Base-by-base conservation (phyloP, 2,888 invertebrate genomes). In the Ormyrus pomaceus region DNA sequence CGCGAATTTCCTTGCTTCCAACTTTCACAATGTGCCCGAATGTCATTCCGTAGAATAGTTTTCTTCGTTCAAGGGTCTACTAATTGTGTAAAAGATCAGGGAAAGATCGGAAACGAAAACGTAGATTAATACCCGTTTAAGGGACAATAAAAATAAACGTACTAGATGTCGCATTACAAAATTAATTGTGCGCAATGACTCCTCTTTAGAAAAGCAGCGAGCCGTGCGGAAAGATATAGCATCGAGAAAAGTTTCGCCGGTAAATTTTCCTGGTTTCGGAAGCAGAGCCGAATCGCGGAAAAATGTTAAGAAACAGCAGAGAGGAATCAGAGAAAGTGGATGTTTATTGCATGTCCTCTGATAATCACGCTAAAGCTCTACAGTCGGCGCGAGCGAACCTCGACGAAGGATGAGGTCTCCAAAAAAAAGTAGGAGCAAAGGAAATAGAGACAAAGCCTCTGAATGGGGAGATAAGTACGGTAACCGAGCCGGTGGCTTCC, bases 331-430 rank as follows among this genome's bases (percentile, higher is more conserved):
- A 82, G 84, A 84, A 84, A 85, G 85, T 84, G 83, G 83, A 85
- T 84, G 84, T 85, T 85, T 85, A 84, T 85, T 83, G 83, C 83
- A 77, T 83, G 84, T 77, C 77, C 73, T 75, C 82, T 82, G 82
- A 74, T 74, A 65, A 74, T 74, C 74, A 10, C n/a, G 65, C 56
- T n/a, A 51, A 69, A 65, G 13, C 8, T 13, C n/a, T 5, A 62
- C 10, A n/a, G n/a, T 10, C 10, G 56, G 45, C 48, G 58, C 70
- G 69, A 55, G n/a, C 1, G 5, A 34, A 9, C 62, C 59, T 53
- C 53, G 34, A 45, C 51, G 58, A 46, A 13, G 34, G 34, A 13
- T 13, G 1, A 11, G 45, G n/a, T 51, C 50, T 53, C 19, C 76
- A 64, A 77, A 71, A 70, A 77, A 34, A 50, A 48, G 45, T 45